Conservation (phyloP, 2,113 vertebrate genomes). For the Actenoides hombroni region DNA sequence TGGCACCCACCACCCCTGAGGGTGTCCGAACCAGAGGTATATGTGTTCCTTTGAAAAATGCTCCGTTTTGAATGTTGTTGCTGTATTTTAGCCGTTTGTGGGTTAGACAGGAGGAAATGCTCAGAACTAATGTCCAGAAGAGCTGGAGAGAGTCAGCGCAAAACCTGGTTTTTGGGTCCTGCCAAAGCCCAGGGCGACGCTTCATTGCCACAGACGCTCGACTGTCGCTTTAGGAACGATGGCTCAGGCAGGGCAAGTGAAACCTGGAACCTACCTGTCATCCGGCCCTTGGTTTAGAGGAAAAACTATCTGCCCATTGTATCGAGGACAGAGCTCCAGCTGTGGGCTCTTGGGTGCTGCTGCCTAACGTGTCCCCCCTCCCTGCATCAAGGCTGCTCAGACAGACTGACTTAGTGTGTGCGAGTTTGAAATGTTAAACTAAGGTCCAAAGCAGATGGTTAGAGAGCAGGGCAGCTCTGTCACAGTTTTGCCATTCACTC, state of each 20-base stretch:
- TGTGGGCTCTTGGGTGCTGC: fast-evolving
- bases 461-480: not conserved
- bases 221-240: not conserved
- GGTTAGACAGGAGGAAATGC: not conserved
- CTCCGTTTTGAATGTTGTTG: not conserved
- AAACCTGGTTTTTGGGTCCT: not conserved
- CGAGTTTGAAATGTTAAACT: not conserved
- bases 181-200: not conserved
- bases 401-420: not conserved
- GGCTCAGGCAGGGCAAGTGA: not conserved
- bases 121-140: not conserved
- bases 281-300: not conserved
- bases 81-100: fast-evolving
- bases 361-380: not conserved
- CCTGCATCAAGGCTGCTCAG: not conserved
- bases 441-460: not conserved
- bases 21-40: not conserved
- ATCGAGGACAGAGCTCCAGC: fast-evolving
- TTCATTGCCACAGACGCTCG: fast-evolving
- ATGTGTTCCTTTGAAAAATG: not conserved
- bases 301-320: not conserved
- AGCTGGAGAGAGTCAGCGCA: not conserved
- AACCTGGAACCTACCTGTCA: fast-evolving
- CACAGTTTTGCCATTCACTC: not conserved
- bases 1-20: fast-evolving